Evolutionary conservation across 2,113 vertebrate genomes (phyloP).

Genomic region (Cygnus atratus): DNA sequence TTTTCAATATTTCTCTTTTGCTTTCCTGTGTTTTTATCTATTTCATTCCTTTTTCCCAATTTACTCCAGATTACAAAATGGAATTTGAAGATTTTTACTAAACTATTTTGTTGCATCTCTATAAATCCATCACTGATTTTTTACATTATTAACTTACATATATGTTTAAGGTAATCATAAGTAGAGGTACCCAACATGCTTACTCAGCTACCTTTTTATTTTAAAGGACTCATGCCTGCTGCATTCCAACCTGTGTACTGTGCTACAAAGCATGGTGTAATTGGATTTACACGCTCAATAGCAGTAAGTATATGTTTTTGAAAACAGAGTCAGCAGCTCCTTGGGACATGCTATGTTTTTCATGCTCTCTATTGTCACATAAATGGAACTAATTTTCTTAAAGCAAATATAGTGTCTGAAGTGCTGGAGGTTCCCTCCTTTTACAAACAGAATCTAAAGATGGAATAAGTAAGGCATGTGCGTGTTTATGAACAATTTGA

Average conservation of each 20-base stretch:
- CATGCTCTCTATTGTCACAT: neutral
- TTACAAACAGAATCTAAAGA: neutral
- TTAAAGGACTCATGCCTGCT: conserved; percentile 90
- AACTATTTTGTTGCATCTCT: neutral
- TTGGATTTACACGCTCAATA: conserved; percentile 93
- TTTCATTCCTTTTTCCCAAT: neutral
- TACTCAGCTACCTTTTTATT: conserved; percentile 38
- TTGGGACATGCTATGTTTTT: neutral
- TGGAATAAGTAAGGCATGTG: neutral
- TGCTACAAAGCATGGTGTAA: conserved; percentile 94
- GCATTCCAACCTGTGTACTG: conserved; percentile 95
- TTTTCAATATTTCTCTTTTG: neutral
- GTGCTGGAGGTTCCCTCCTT: neutral
- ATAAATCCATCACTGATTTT: neutral
- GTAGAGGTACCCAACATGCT: neutral
- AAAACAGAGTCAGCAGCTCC: neutral
- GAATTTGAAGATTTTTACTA: neutral
- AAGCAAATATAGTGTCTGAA: neutral
- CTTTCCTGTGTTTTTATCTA: neutral
- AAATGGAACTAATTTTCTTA: neutral
- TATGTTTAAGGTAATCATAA: neutral
- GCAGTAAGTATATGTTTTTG: conserved; percentile 82
- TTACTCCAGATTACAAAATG: neutral
- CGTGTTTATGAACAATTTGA: neutral
- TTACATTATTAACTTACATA: neutral